These are phyloP conservation scores for Alosa alosa DNA, from an alignment of 2,113 vertebrate genomes.

Conservation along the genomic window DNA sequence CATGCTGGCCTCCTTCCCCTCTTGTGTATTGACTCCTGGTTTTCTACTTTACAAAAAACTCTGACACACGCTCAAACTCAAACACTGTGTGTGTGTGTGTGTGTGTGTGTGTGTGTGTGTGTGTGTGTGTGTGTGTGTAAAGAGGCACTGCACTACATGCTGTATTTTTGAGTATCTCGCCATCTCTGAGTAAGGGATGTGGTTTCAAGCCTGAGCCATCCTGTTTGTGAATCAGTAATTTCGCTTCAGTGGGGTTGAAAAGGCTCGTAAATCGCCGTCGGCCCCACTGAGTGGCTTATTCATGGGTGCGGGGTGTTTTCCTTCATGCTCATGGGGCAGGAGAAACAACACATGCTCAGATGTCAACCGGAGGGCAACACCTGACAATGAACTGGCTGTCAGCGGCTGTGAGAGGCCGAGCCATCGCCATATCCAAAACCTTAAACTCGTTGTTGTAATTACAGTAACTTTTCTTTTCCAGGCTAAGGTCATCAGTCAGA, in stretches of 20 bases:
- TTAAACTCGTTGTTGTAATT: background rate
- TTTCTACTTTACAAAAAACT: background rate
- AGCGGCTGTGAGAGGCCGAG: background rate
- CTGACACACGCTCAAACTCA: too few species aligned
- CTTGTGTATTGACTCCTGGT: background rate
- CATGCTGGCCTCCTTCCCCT: background rate
- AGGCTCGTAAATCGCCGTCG: conserved; percentile 38
- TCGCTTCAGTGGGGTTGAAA: conserved; percentile 24
- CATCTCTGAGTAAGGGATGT: conserved; percentile 13
- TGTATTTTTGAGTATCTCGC: background rate
- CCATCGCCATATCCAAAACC: background rate
- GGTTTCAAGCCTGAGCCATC: conserved; percentile 27
- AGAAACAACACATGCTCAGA: conserved; percentile 31
- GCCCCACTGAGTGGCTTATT: conserved; percentile 37
- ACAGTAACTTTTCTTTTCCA: background rate
- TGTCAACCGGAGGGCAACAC: conserved; percentile 16
- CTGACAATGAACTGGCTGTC: conserved; percentile 16
- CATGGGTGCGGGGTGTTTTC: conserved; percentile 35
- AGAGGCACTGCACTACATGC: background rate
- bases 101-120: background rate
- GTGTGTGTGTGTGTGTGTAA: background rate
- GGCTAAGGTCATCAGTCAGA: background rate
- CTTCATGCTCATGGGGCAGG: conserved; percentile 23
- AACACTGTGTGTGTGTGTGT: background rate
- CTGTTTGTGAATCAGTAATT: conserved; percentile 37